Conservation (phyloP, 1,140 invertebrate species). For the Drosophila asahinai region DNA sequence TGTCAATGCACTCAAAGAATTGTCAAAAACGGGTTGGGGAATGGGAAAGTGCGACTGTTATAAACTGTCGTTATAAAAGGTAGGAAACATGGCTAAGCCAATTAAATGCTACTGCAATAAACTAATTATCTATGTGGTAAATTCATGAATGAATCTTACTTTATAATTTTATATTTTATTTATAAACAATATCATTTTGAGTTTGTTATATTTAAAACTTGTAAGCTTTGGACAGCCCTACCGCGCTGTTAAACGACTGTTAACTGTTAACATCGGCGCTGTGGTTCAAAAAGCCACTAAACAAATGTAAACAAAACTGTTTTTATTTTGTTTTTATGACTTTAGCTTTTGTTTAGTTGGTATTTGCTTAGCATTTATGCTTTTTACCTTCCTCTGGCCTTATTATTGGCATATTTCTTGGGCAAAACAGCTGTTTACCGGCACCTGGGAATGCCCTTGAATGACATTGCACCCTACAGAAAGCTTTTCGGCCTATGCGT, state of each 20-base stretch:
- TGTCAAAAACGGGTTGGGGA: neutral
- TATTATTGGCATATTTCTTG: constrained; percentile 7
- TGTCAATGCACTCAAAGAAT: neutral
- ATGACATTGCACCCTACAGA: constrained; percentile 78
- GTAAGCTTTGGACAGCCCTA: neutral
- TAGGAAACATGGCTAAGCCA: neutral
- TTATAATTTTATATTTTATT: neutral
- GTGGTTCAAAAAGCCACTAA: constrained; percentile 7
- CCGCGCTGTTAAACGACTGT: neutral
- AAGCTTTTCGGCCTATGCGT: constrained; percentile 1
- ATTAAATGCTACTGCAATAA: neutral
- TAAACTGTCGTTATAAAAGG: neutral
- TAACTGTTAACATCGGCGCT: neutral
- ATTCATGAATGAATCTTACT: neutral
- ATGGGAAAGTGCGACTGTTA: too few species aligned
- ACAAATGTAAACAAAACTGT: constrained; percentile 45
- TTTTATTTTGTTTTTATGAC: constrained; percentile 10
- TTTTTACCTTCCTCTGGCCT: neutral
- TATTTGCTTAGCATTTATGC: neutral
- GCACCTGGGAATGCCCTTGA: constrained; percentile 70
- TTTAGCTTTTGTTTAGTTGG: neutral
- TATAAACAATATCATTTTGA: neutral
- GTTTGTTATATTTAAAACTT: rapidly evolving
- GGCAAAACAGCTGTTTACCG: constrained; percentile 39
- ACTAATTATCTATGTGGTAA: neutral